Base-by-base conservation (phyloP, 2,797 vertebrate species). In the Neosalanx taihuensis region DNA sequence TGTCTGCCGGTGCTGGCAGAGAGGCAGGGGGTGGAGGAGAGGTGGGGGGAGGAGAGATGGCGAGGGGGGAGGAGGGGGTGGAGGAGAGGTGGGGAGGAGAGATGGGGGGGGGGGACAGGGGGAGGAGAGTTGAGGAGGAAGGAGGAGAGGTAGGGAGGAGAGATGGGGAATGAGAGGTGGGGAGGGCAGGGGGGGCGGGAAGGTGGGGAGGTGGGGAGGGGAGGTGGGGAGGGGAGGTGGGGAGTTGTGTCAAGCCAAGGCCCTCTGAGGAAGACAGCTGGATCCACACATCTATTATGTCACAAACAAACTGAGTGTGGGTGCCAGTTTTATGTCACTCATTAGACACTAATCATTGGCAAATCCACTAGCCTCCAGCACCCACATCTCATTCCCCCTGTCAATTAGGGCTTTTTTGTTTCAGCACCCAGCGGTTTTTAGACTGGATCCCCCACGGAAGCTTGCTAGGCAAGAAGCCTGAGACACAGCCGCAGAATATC, bases 271-370 rank as follows among this genome's bases (percentile, higher is more conserved):
- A 61, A 72, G 81, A 75, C 83, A 81, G 83, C 80, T 85, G 70
- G 72, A 72, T 75, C 23, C 67, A 75, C 75, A 57, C 78, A 79
- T 83, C 73, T 79, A 79, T 87, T 86, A 87, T 85, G 85, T 80
- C 72, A 74, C 81, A 83, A 85, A 88, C 84, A 88, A 87, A 88
- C 77, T 77, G 72, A 78, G 78, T 77, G 67, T 67, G 83, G 70
- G 78, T 81, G 86, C 80, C 86, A 86, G 78, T 82, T 85, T 86
- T 78, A 84, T 87, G 85, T 89, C 89, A 89, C 80, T 91, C 86
- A 86, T 89, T 90, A 86, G 81, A 75, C 78, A 69, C 83, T 87
- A 84, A 88, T 90, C 79, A 88, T 80, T 85, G 77, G 78, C 78
- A 86, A 89, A 90, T 91, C 75, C 79, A 81, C 83, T 86, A 79